Evolutionary conservation across 2,113 vertebrate genomes (phyloP).

Genomic region (Dascyllus trimaculatus): DNA sequence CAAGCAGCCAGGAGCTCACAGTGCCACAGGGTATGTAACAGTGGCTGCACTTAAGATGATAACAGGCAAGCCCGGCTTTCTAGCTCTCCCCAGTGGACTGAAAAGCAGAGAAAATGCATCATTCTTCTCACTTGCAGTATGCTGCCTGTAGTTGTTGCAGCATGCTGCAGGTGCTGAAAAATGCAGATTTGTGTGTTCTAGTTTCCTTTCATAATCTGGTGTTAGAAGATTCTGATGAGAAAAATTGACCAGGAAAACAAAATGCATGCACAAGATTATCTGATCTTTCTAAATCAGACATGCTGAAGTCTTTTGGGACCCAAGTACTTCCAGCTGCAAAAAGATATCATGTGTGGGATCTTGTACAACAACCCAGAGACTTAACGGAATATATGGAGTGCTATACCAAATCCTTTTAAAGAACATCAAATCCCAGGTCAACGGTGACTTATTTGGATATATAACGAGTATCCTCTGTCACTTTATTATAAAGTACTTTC

Average conservation of each 20-base stretch:
- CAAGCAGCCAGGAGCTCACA: slow-evolving; percentile 17
- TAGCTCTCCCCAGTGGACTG: slow-evolving; percentile 7
- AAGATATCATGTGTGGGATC: slow-evolving; percentile 52
- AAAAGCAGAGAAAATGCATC: slow-evolving; percentile 9
- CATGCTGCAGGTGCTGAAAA: neutral
- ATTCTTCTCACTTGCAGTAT: slow-evolving; percentile 12
- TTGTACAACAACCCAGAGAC: slow-evolving; percentile 38
- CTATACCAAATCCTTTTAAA: slow-evolving; percentile 35
- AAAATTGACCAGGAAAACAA: slow-evolving; percentile 33
- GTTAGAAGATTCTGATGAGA: slow-evolving; percentile 4
- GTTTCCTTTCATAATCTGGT: slow-evolving; percentile 2
- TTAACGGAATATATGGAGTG: slow-evolving; percentile 48
- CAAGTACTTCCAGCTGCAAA: slow-evolving; percentile 66
- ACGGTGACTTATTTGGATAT: slow-evolving; percentile 9
- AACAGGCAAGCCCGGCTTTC: slow-evolving; percentile 35
- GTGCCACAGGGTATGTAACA: slow-evolving; percentile 20
- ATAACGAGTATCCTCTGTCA: slow-evolving; percentile 42
- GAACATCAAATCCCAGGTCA: slow-evolving; percentile 39
- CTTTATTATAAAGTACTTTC: slow-evolving; percentile 27
- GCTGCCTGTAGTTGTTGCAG: neutral
- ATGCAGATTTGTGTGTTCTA: neutral
- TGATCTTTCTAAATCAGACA: slow-evolving; percentile 62
- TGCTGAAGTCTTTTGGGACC: slow-evolving; percentile 33
- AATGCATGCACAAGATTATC: slow-evolving; percentile 29
- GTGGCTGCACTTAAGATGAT: slow-evolving; percentile 7